Evolutionary conservation across 2,113 vertebrate genomes (phyloP).

Genomic region (Halichoerus grypus): DNA sequence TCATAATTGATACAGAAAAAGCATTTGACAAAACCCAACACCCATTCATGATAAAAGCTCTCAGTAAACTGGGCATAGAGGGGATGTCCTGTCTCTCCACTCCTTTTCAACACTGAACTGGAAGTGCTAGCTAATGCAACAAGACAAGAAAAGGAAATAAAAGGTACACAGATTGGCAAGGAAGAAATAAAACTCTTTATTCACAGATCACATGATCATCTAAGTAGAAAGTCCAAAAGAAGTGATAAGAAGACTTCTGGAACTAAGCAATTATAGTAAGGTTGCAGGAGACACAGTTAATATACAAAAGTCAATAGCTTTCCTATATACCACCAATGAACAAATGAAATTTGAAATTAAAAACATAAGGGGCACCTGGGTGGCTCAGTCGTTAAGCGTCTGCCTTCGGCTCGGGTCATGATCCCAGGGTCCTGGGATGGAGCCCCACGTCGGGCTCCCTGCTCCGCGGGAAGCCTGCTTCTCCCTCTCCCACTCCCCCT

Average conservation of each 20-base stretch:
- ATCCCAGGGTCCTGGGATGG: too few species aligned
- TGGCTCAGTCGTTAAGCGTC: too few species aligned
- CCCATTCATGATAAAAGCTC: neutral
- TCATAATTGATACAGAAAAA: neutral
- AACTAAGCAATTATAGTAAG: neutral
- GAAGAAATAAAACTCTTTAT: neutral
- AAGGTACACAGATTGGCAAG: neutral
- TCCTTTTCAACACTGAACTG: too few species aligned
- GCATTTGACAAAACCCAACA: neutral
- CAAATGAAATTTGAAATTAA: neutral
- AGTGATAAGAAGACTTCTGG: neutral
- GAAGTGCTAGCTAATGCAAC: neutral
- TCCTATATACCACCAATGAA: neutral
- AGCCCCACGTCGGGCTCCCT: too few species aligned
- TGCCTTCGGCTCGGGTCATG: too few species aligned
- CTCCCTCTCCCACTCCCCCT: too few species aligned
- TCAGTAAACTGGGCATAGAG: neutral
- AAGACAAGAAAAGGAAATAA: neutral
- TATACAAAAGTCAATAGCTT: neutral
- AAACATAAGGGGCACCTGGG: neutral
- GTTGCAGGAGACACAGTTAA: neutral
- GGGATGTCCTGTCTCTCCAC: neutral
- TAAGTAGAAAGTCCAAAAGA: neutral
- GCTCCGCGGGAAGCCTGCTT: too few species aligned
- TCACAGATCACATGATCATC: neutral